Conservation (phyloP, 2,888 invertebrate species). For the Melangyna quadrimaculata region DNA sequence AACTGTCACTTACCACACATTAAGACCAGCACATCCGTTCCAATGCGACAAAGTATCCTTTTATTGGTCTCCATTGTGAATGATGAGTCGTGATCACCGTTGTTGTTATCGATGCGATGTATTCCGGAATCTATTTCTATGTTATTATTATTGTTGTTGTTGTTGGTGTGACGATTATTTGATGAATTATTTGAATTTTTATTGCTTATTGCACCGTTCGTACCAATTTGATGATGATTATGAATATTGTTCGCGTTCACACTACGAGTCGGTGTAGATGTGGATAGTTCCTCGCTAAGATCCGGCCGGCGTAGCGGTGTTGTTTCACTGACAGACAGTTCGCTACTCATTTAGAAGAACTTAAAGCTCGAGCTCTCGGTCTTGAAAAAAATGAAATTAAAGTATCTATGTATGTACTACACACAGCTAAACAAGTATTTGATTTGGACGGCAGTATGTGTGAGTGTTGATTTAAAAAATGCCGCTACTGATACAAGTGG, state of each 20-base stretch:
- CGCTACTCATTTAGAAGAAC: constrained; percentile 79
- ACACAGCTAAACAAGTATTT: constrained; percentile 47
- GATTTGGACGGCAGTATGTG: not conserved
- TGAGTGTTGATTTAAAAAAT: not conserved
- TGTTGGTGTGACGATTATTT: constrained; percentile 45
- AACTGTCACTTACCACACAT: constrained; percentile 83
- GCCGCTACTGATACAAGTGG: not conserved
- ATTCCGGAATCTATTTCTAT: constrained; percentile 70
- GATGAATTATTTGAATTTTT: constrained; percentile 15
- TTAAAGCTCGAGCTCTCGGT: constrained; percentile 73
- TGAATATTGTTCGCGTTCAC: constrained; percentile 53
- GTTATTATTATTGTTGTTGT: constrained; percentile 74
- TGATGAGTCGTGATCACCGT: constrained; percentile 48
- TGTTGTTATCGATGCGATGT: constrained; percentile 64
- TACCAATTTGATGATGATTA: constrained; percentile 44
- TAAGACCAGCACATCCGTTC: constrained; percentile 86
- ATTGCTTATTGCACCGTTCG: constrained; percentile 51
- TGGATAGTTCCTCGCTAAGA: constrained; percentile 73
- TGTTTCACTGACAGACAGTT: constrained; percentile 79
- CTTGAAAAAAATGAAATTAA: constrained; percentile 29
- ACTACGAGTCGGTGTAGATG: constrained; percentile 73
- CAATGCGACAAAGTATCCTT: constrained; percentile 84
- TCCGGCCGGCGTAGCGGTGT: constrained; percentile 80
- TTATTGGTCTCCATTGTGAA: constrained; percentile 79
- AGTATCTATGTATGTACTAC: constrained; percentile 23